Percentiles rank a stretch among this genome's conserved stretches.
These are phyloP conservation scores for Caenorhabditis drosophilae DNA, from an alignment of 2,888 invertebrate species.

Conservation along the genomic window DNA sequence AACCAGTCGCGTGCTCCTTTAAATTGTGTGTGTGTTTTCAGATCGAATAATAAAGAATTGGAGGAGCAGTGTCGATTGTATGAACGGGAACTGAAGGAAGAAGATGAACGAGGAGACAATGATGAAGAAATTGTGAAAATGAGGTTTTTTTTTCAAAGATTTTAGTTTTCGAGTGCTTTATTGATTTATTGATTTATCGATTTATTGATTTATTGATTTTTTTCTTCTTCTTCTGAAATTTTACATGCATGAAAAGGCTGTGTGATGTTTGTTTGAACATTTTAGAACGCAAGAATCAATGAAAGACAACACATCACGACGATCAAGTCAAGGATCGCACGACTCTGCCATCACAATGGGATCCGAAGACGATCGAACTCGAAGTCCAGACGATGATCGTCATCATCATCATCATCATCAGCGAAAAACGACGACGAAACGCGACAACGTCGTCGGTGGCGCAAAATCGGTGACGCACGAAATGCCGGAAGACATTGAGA, in stretches of 20 bases:
- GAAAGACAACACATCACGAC: slow-evolving; percentile 20
- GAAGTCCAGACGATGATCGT: slow-evolving; percentile 17
- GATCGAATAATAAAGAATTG: slow-evolving; percentile 57
- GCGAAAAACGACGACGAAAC: slow-evolving; percentile 10
- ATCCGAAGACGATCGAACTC: slow-evolving; percentile 20
- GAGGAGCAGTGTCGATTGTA: slow-evolving; percentile 65
- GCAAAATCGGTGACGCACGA: no score
- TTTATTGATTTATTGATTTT: no score
- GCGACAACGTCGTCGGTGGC: no score
- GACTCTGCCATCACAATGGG: slow-evolving; percentile 44
- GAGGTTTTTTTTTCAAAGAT: slow-evolving; percentile 37
- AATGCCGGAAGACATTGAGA: slow-evolving; percentile 42
- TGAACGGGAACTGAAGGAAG: slow-evolving; percentile 66
- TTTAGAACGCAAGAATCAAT: no score
- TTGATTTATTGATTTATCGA: no score
- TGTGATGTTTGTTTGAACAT: no score
- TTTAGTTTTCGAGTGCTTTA: not conserved
- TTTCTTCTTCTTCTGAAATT: no score
- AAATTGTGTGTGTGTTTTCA: slow-evolving; percentile 5
- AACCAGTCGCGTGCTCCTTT: not conserved
- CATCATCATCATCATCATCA: slow-evolving; percentile 1
- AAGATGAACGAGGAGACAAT: slow-evolving; percentile 57
- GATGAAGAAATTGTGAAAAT: slow-evolving; percentile 55
- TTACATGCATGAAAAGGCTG: not conserved
- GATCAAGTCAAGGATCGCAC: slow-evolving; percentile 35